Conservation (phyloP, 2,113 vertebrate genomes). For the Megaceryle torquata region DNA sequence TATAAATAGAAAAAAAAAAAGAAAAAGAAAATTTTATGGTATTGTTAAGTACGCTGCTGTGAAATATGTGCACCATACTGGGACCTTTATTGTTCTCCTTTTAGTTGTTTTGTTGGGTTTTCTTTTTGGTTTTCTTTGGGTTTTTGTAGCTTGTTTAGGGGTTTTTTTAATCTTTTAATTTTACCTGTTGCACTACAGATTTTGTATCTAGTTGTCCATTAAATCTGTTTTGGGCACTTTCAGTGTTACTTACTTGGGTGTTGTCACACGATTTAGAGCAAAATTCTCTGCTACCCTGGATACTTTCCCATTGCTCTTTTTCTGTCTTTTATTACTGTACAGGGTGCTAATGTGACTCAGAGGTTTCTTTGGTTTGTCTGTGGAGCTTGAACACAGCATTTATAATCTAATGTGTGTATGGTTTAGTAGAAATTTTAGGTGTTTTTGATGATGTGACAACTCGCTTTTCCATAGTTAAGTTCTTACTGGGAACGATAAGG, state of each 20-base stretch:
- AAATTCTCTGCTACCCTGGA: background rate
- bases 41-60: background rate
- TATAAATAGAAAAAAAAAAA: background rate
- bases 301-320: background rate
- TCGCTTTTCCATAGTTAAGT: background rate
- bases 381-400: background rate
- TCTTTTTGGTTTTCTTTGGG: too few relatives aligned
- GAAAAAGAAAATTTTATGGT: background rate
- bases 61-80: background rate
- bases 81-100: background rate
- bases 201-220: background rate
- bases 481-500: background rate
- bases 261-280: background rate
- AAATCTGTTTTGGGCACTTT: background rate
- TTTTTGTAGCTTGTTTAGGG: too few relatives aligned
- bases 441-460: background rate
- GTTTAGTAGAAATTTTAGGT: background rate
- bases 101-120: background rate
- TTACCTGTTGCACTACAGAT: background rate
- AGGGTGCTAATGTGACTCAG: background rate
- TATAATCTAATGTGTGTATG: background rate
- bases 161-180: fast-evolving
- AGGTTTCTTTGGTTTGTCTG: background rate
- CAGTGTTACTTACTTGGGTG: background rate
- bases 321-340: background rate